Evolutionary conservation across 2,888 invertebrate species (phyloP).

Genomic region (Siphonodentalium dalli): DNA sequence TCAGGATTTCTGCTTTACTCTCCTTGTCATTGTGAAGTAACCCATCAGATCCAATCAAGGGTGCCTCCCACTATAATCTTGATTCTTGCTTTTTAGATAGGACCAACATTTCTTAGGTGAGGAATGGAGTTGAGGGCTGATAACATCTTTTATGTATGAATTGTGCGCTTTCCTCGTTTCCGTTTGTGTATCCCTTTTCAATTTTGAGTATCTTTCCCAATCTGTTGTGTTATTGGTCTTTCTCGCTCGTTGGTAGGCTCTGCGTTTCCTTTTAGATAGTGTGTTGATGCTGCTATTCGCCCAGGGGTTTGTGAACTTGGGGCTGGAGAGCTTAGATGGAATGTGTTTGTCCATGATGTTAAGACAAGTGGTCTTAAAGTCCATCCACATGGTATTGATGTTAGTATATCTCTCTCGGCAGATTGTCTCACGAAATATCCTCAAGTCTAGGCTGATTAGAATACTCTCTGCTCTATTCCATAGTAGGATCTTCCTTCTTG

Average conservation of each 20-base stretch:
- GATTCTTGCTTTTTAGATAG: constrained; percentile 2
- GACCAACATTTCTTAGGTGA: constrained; percentile 1
- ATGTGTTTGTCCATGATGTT: background rate
- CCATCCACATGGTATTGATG: constrained; percentile 2
- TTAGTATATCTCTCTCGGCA: background rate
- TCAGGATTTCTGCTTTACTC: constrained; percentile 3
- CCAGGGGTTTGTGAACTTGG: constrained; percentile 3
- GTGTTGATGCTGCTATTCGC: background rate
- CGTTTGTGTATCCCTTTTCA: background rate
- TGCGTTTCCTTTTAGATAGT: background rate
- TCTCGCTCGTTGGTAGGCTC: background rate
- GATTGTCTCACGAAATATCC: background rate
- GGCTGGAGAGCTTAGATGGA: constrained; percentile 1
- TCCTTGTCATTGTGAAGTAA: background rate
- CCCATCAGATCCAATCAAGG: background rate
- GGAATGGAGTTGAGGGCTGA: background rate
- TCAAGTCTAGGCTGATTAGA: background rate
- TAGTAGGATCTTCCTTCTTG: constrained; percentile 5
- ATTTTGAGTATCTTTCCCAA: background rate
- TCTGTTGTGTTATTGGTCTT: constrained; percentile 1
- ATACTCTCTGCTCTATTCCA: constrained; percentile 4
- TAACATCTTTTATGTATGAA: constrained; percentile 1
- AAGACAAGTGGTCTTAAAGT: background rate
- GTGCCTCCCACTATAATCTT: background rate
- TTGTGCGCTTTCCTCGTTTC: constrained; percentile 1